Base-by-base conservation (phyloP, 2,797 vertebrate species). In the Sebastiscus albofasciatus region DNA sequence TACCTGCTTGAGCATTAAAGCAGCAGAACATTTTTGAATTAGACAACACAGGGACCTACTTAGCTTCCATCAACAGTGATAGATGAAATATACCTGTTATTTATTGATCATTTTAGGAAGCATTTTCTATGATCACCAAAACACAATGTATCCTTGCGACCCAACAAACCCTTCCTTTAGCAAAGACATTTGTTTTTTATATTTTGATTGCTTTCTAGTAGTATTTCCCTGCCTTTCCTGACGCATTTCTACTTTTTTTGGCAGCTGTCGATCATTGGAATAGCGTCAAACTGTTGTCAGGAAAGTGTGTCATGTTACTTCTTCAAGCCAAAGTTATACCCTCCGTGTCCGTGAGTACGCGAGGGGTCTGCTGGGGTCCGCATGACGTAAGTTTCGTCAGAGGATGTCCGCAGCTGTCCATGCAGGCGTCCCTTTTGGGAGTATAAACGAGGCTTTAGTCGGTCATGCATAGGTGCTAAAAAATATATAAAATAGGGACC, bases 1-100 rank as follows among this genome's bases (percentile, higher is more conserved):
- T 89, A 82, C 90, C 89, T 93, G 87, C 89, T 84, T 84, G 75
- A 84, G 88, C 75, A 91, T 92, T 90, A 89, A 76, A 85, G 83
- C 67, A 84, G 82, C 78, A 79, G 34, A 88, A 29, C 60, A 86
- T 69, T 85, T 46, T 77, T 75, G 54, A 77, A 77, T 70, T 69
- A 58, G 67, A 74, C 39, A 75, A 82, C 79, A 89, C 78, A 89
- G 80, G 60, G 80, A 75, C 27, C 67, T 6, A 10, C 6, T 69
- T 52, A 62, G 20, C 68, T 80, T 73, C 72, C 34, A 83, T 72
- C 66, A 80, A 29, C 39, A 22, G 20, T 36, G 62, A 66, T 49
- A 31, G n/a, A 73, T 77, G 1, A 75, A 64, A 62, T 76, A 34
- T 18, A 27, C 59, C 8, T 24, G 11, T 42, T 34, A 60, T 52